These are phyloP conservation scores for Drosophila leonis DNA, from an alignment of 2,888 invertebrate genomes.

Conservation along the genomic window DNA sequence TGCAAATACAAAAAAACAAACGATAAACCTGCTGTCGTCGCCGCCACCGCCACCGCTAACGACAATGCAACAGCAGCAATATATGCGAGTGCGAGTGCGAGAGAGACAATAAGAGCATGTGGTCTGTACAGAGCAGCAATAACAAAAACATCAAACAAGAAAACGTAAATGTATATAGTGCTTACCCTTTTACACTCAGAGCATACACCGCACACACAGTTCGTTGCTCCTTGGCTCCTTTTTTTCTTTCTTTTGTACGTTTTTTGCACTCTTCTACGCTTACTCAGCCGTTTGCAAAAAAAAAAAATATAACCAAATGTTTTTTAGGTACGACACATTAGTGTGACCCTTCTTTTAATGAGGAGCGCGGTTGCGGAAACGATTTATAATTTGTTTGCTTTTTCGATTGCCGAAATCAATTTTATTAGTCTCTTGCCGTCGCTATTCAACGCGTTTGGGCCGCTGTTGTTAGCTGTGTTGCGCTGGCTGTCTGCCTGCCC, in stretches of 20 bases:
- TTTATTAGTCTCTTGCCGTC: constrained; percentile 36
- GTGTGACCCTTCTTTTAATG: constrained; percentile 33
- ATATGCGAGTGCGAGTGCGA: constrained; percentile 37
- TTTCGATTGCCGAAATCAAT: constrained; percentile 28
- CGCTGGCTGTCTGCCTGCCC: constrained; percentile 67
- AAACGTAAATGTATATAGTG: constrained; percentile 62
- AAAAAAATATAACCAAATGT: constrained; percentile 51
- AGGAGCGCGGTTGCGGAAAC: constrained; percentile 14
- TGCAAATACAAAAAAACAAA: constrained; percentile 36
- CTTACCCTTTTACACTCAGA: constrained; percentile 76
- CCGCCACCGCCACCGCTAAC: constrained; percentile 26
- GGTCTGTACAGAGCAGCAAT: constrained; percentile 40
- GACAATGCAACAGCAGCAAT: constrained; percentile 51
- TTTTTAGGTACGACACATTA: constrained; percentile 51
- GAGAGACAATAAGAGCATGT: constrained; percentile 56
- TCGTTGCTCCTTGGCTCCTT: constrained; percentile 80
- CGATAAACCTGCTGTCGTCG: constrained; percentile 49
- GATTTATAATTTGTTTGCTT: constrained; percentile 31
- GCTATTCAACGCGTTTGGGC: constrained; percentile 61
- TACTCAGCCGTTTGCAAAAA: constrained; percentile 70
- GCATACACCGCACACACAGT: constrained; percentile 75
- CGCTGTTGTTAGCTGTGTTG: constrained; percentile 68
- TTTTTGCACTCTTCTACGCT: constrained; percentile 74
- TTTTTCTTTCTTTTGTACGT: constrained; percentile 62
- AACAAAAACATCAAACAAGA: constrained; percentile 60